Evolutionary conservation across 2,888 invertebrate species (phyloP).

Genomic region (Petrolisthes manimaculis): DNA sequence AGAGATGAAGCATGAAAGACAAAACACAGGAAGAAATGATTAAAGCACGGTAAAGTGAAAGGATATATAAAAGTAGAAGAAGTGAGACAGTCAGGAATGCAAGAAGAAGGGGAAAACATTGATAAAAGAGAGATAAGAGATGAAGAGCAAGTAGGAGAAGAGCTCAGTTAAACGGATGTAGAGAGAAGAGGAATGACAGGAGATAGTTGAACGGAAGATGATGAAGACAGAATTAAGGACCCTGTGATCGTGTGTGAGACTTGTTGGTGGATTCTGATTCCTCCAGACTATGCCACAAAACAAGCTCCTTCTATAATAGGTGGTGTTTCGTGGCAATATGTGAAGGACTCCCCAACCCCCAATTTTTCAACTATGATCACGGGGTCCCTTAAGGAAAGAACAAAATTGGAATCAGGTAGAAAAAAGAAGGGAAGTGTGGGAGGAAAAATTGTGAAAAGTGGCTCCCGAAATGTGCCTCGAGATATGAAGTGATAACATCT

Average conservation of each 20-base stretch:
- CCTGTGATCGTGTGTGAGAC: no score
- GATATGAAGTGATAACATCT: background rate
- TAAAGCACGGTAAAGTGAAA: background rate
- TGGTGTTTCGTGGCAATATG: no score
- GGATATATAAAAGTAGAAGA: background rate
- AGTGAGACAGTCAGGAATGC: background rate
- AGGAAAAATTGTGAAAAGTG: no score
- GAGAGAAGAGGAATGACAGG: background rate
- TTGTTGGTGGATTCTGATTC: no score
- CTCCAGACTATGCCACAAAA: no score
- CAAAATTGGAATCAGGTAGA: no score
- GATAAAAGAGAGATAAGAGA: background rate
- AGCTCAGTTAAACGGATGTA: background rate
- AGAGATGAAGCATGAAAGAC: background rate
- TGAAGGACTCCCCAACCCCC: no score
- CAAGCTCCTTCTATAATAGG: no score
- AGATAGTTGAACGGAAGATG: background rate
- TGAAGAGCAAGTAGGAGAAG: background rate
- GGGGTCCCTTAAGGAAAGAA: no score
- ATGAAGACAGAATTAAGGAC: no score
- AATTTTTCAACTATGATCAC: no score
- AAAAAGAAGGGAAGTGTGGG: background rate
- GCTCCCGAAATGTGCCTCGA: no score
- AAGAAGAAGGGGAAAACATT: background rate
- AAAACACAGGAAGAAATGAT: background rate